A percentile compares a stretch with the other conserved stretches of the same genome.
Evolutionary conservation across 2,797 vertebrate genomes (phyloP).

Genomic region (Pelodytes ibericus): DNA sequence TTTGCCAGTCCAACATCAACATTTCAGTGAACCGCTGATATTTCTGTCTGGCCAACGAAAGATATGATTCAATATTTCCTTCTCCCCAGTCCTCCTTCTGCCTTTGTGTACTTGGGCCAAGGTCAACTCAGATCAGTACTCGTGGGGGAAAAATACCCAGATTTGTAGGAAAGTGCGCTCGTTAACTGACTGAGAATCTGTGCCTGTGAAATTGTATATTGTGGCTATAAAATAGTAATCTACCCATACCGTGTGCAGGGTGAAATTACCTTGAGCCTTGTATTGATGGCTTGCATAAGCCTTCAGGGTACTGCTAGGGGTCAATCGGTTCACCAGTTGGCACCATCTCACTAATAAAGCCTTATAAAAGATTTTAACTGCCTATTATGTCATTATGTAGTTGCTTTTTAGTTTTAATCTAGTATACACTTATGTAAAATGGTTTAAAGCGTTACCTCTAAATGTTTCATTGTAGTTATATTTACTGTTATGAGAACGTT

Average conservation of each 20-base stretch:
- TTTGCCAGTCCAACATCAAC: conserved; percentile 19
- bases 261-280: no score
- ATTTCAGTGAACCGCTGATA: conserved; percentile 22
- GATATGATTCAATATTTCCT: conserved; percentile 41
- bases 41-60: conserved; percentile 20
- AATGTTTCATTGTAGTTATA: no score
- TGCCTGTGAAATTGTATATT: conserved; percentile 15
- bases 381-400: no score
- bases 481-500: no score
- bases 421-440: no score
- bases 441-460: no score
- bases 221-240: conserved; percentile 14
- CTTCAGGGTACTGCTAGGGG: no score
- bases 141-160: conserved; percentile 6
- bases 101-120: conserved; percentile 38
- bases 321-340: no score
- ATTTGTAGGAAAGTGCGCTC: conserved; percentile 12
- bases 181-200: conserved; percentile 20
- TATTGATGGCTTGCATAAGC: no score
- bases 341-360: no score
- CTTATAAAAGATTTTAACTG: no score
- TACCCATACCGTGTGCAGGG: not conserved
- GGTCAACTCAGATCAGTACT: conserved; percentile 38
- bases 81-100: conserved; percentile 16
- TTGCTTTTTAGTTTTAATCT: no score